Conservation (phyloP, 1,140 invertebrate species). For the Drosophila leontia region DNA sequence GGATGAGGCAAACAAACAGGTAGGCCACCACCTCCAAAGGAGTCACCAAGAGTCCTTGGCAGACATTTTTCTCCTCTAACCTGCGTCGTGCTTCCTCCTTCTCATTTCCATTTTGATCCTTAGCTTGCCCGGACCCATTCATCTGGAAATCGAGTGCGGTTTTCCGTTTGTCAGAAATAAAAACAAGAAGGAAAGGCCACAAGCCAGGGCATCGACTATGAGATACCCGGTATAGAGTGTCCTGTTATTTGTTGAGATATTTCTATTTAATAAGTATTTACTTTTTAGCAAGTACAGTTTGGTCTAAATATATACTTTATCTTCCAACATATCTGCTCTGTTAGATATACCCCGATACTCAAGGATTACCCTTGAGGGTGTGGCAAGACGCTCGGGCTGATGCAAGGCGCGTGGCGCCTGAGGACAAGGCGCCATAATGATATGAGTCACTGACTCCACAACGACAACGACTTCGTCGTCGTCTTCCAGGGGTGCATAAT, state of each 20-base stretch:
- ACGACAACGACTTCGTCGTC: conserved; percentile 34
- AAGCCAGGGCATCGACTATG: not conserved
- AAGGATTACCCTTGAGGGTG: not conserved
- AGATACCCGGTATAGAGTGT: not conserved
- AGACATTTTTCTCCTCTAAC: not conserved
- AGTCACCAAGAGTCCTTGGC: not conserved
- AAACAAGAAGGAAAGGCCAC: conserved; percentile 19
- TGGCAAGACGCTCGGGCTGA: conserved; percentile 5
- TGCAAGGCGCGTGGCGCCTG: conserved; percentile 63
- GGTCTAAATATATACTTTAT: not conserved
- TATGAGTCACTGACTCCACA: conserved; percentile 70
- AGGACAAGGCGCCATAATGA: conserved; percentile 74
- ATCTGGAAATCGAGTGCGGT: conserved; percentile 66
- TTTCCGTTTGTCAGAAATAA: conserved; percentile 54
- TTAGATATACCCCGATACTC: not conserved
- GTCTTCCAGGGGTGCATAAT: conserved; percentile 65
- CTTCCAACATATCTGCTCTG: not conserved
- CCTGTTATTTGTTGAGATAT: not conserved
- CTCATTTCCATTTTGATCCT: conserved; percentile 54
- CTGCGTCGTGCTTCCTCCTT: conserved; percentile 2
- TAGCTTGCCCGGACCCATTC: conserved; percentile 49
- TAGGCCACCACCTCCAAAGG: conserved; percentile 5
- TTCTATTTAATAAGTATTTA: not conserved
- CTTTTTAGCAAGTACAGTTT: not conserved
- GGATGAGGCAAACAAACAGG: conserved; percentile 37